Percentiles rank a stretch among this genome's conserved stretches.
Conservation (phyloP, 2,113 vertebrate genomes). For the Paratilapia polleni region DNA sequence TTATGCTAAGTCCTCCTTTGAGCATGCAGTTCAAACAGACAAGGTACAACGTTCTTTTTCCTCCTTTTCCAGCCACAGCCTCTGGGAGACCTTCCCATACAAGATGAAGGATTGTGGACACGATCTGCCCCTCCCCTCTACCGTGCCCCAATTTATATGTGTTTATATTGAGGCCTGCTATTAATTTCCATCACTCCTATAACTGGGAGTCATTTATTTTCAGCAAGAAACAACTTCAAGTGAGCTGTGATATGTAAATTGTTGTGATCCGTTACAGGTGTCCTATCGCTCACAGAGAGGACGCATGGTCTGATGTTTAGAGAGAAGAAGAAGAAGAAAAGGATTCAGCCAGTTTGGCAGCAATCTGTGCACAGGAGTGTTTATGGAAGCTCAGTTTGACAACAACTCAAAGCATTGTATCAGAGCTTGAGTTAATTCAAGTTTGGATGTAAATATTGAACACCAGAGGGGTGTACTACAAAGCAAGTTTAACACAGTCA, state of each 20-base stretch:
- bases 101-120: constrained; percentile 51
- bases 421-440: background rate
- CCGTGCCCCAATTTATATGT: constrained; percentile 32
- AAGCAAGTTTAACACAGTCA: background rate
- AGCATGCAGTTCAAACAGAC: constrained; percentile 69
- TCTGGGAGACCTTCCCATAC: constrained; percentile 4
- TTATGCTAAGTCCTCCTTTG: constrained; percentile 66
- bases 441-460: constrained; percentile 21
- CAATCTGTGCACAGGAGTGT: background rate
- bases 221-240: constrained; percentile 40
- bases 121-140: background rate
- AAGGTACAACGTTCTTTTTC: constrained; percentile 38
- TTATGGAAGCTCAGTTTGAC: constrained; percentile 3
- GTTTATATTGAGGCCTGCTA: constrained; percentile 71
- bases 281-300: constrained; percentile 31
- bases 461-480: background rate
- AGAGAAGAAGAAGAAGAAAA: constrained; percentile 49
- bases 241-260: constrained; percentile 67
- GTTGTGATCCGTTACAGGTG: constrained; percentile 69
- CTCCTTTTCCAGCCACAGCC: constrained; percentile 38
- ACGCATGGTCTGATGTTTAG: constrained; percentile 41
- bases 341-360: constrained; percentile 16
- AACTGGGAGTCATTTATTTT: constrained; percentile 72
- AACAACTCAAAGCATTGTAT: background rate
- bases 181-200: constrained; percentile 56